Evolutionary conservation across 2,113 vertebrate species (phyloP).

Genomic region (Atherinomorus stipes): DNA sequence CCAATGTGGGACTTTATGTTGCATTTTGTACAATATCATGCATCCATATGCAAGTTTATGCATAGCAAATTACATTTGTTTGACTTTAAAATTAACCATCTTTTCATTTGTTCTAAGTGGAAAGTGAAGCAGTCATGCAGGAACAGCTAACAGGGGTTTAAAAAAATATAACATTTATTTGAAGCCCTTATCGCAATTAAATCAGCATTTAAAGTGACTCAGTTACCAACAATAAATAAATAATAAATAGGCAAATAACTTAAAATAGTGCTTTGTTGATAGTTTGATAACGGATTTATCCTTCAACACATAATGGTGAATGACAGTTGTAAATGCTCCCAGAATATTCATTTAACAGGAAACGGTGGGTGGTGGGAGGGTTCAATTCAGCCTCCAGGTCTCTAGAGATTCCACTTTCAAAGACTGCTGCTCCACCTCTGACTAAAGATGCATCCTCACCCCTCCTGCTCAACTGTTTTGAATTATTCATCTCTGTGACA

Average conservation of each 20-base stretch:
- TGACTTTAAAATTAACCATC: too few relatives aligned
- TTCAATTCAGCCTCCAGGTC: slow-evolving; percentile 41
- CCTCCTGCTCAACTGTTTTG: slow-evolving; percentile 24
- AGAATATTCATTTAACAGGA: slow-evolving; percentile 63
- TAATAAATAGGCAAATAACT: background rate
- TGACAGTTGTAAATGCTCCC: slow-evolving; percentile 32
- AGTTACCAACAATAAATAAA: background rate
- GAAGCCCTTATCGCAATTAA: background rate
- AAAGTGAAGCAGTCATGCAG: too few relatives aligned
- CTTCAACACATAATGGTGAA: slow-evolving; percentile 18
- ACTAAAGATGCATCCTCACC: slow-evolving; percentile 36
- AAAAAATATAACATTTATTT: too few relatives aligned
- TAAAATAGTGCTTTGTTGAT: background rate
- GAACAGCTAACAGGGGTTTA: too few relatives aligned
- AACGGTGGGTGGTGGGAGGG: slow-evolving; percentile 61
- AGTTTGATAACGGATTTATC: slow-evolving; percentile 19
- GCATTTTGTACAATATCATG: too few relatives aligned
- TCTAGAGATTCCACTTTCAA: slow-evolving; percentile 51
- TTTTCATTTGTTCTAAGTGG: too few relatives aligned
- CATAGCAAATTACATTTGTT: too few relatives aligned
- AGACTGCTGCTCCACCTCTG: slow-evolving; percentile 54
- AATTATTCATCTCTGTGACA: slow-evolving; percentile 54
- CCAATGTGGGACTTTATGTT: too few relatives aligned
- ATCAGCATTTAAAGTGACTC: background rate
- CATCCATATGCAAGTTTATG: too few relatives aligned